Evolutionary conservation across 2,113 vertebrate genomes (phyloP).

Genomic region (Brienomyrus longianalis): DNA sequence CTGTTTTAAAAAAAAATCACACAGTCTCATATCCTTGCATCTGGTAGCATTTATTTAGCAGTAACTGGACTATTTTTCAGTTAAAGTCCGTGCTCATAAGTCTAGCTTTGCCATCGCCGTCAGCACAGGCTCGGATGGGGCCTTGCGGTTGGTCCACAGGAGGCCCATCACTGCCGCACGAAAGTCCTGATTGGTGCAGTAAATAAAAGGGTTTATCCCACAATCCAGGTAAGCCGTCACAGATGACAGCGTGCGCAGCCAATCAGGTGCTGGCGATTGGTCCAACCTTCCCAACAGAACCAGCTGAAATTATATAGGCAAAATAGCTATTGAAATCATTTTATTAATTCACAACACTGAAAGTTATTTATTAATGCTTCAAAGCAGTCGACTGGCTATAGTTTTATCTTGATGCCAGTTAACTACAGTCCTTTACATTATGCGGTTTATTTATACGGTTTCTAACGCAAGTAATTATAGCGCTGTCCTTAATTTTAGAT

Average conservation of each 20-base stretch:
- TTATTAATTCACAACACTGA: background rate
- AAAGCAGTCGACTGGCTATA: background rate
- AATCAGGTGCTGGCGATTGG: constrained; percentile 51
- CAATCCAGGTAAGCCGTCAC: constrained; percentile 62
- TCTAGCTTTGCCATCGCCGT: constrained; percentile 42
- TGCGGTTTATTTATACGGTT: background rate
- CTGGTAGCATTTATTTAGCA: background rate
- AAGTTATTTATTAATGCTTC: background rate
- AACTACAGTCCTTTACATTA: background rate
- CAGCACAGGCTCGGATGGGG: constrained; percentile 49
- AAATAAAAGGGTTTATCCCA: constrained; percentile 58
- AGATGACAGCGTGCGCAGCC: constrained; percentile 58
- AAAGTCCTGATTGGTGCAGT: constrained; percentile 54
- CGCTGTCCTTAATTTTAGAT: background rate
- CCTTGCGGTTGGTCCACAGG: constrained; percentile 52
- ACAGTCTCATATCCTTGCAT: background rate
- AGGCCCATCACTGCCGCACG: constrained; percentile 50
- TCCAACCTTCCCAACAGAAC: constrained; percentile 53
- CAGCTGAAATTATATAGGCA: constrained; percentile 38
- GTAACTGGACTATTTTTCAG: background rate
- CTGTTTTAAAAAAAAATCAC: background rate
- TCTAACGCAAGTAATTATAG: background rate
- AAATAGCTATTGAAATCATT: background rate
- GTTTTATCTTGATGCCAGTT: background rate
- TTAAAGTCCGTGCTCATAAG: constrained; percentile 14